Conservation (phyloP, 2,113 vertebrate species). For the Lycocorax pyrrhopterus region DNA sequence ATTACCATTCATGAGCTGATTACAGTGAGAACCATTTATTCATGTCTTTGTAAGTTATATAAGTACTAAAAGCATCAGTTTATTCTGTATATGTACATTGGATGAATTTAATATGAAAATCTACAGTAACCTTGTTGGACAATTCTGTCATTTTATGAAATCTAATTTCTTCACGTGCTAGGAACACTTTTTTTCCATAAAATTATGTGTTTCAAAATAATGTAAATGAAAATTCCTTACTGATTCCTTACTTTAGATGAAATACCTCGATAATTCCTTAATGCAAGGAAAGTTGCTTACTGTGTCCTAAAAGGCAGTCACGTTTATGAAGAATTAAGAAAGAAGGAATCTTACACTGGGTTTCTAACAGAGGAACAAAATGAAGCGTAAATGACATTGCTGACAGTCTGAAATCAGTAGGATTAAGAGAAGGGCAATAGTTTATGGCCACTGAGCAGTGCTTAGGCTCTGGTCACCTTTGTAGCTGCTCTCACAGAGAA, state of each 20-base stretch:
- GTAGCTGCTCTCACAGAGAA: conserved; percentile 12
- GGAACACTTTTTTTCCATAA: background rate
- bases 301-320: background rate
- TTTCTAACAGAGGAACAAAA: conserved; percentile 23
- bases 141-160: background rate
- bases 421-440: background rate
- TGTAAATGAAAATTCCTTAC: background rate
- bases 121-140: background rate
- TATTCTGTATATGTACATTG: background rate
- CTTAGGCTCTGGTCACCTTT: background rate
- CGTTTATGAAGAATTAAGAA: background rate
- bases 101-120: background rate
- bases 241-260: background rate
- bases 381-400: conserved; percentile 39
- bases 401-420: background rate
- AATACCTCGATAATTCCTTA: background rate
- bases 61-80: background rate
- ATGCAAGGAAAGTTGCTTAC: background rate
- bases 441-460: background rate
- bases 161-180: background rate
- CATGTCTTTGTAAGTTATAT: background rate
- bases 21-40: background rate
- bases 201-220: background rate
- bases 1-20: background rate
- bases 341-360: conserved; percentile 33